A percentile compares a stretch with the other conserved stretches of the same genome.
Conservation (phyloP, 1,140 invertebrate species). For the Pogonognathellus flavescens region DNA sequence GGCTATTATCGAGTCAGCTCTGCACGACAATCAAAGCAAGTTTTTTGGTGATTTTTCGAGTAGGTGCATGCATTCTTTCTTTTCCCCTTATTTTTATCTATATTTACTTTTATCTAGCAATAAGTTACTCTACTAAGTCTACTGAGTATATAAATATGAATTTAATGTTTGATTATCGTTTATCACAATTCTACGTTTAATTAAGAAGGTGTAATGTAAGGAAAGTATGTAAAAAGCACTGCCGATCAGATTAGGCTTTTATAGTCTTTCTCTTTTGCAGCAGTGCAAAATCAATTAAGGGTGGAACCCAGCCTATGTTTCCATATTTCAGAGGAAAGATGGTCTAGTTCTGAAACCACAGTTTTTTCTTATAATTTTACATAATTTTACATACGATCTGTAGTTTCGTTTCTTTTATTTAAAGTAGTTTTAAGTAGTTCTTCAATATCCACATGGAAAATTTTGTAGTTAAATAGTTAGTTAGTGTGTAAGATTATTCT, state of each 20-base stretch:
- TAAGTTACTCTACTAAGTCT: neutral
- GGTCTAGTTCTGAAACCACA: conserved; percentile 21
- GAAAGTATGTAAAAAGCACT: neutral
- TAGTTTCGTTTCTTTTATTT: no score
- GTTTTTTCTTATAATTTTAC: neutral
- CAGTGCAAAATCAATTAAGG: conserved; percentile 7
- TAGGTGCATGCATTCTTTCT: conserved; percentile 51
- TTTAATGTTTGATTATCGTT: no score
- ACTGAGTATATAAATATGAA: no score
- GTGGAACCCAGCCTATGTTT: conserved; percentile 8
- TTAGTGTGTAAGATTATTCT: no score
- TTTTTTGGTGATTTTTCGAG: conserved; percentile 52
- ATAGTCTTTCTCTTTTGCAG: conserved; percentile 28
- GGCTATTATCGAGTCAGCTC: conserved; percentile 46
- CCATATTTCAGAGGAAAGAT: conserved; percentile 19
- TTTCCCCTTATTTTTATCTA: conserved; percentile 26
- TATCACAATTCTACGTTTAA: no score
- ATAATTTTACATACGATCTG: no score
- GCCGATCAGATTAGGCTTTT: conserved; percentile 13
- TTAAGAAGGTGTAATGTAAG: no score
- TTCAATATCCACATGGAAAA: no score
- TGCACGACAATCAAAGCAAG: conserved; percentile 64
- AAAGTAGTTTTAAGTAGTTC: no score
- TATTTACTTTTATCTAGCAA: neutral
- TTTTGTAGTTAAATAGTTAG: no score